These are phyloP conservation scores for Drosophila falleni DNA, from an alignment of 2,888 invertebrate species.

Conservation along the genomic window DNA sequence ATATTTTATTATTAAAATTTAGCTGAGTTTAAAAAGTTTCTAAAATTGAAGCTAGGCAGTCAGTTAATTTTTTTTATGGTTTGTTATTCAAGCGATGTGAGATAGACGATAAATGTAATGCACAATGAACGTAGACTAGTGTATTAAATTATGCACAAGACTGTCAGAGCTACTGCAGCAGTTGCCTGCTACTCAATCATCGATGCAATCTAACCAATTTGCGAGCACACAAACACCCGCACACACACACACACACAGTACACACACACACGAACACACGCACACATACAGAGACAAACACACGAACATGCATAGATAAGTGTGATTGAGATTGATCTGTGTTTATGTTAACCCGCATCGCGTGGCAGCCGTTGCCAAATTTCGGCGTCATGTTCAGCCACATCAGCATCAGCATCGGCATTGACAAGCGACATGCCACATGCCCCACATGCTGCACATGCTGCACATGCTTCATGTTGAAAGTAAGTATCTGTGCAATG, in stretches of 20 bases:
- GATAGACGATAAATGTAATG: slow-evolving; percentile 32
- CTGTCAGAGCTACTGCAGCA: slow-evolving; percentile 15
- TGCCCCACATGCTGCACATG: slow-evolving; percentile 21
- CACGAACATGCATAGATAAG: slow-evolving; percentile 5
- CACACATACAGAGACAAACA: slow-evolving; percentile 5
- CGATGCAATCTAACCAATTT: slow-evolving; percentile 40
- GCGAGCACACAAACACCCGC: slow-evolving; percentile 17
- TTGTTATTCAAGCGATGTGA: slow-evolving; percentile 3
- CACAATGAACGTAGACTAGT: slow-evolving; percentile 11
- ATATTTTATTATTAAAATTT: too few species aligned
- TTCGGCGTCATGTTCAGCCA: slow-evolving; percentile 19
- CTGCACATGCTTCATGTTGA: slow-evolving; percentile 18
- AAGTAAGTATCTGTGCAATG: slow-evolving; percentile 55
- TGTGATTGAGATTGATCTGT: slow-evolving; percentile 55
- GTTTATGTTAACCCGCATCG: slow-evolving; percentile 50
- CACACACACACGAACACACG: slow-evolving; percentile 24
- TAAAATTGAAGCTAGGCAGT: too few species aligned
- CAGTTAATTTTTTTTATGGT: background rate
- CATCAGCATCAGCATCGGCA: slow-evolving; percentile 30
- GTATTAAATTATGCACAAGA: slow-evolving; percentile 38
- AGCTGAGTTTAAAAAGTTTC: too few species aligned
- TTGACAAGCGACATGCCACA: slow-evolving; percentile 34
- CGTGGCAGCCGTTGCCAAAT: slow-evolving; percentile 32
- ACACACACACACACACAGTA: slow-evolving; percentile 26
- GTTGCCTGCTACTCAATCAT: slow-evolving; percentile 42